Evolutionary conservation across 2,797 vertebrate genomes (phyloP), one percentile per base, ranked within the genome.

Genomic region (Megaceryle alcyon): DNA sequence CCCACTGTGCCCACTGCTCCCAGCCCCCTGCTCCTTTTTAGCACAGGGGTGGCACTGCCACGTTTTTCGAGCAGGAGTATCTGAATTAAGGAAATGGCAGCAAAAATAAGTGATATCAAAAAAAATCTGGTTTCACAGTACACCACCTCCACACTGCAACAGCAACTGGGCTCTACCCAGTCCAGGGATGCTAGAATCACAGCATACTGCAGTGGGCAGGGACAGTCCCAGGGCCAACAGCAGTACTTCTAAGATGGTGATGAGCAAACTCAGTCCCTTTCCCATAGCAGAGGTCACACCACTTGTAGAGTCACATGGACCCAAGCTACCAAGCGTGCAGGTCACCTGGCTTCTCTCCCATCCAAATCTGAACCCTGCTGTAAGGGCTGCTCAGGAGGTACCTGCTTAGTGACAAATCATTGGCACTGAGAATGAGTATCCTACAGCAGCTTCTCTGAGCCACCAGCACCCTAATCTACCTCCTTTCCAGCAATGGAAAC

Each of bases 181-280:
- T 53, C 49, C 49, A 53, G 15, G 26, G 26, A 16, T 78, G 21
- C 53, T 35, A 46, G 31, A 70, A 31, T 4, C 25, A 2, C 13
- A 7, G 71, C 37, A 8, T 0, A 0, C 41, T 3, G 3, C 26
- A 41, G 44, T 2, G 29, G 19, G 26, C 64, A 91, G 51, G 44
- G 14, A 17, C 64, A 72, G 70, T 17, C 44, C 28, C 81, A 69
- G 57, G 46, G 66, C 49, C 53, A 82, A 13, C 25, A 37, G 17
- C 7, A 20, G 31, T 33, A 7, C 44, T 21, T 29, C 41, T 51
- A 31, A 56, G 54, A 20, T 13, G 25, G 64, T 26, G 19, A 76
- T 9, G 35, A 76, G 54, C 79, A 91, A 63, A 71, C 10, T 18
- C 60, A 49, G 43, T 4, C 68, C 23, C 28, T 83, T 61, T 48